These are phyloP conservation scores for Carcharodon carcharias DNA, from an alignment of 2,797 vertebrate genomes.

Conservation along the genomic window DNA sequence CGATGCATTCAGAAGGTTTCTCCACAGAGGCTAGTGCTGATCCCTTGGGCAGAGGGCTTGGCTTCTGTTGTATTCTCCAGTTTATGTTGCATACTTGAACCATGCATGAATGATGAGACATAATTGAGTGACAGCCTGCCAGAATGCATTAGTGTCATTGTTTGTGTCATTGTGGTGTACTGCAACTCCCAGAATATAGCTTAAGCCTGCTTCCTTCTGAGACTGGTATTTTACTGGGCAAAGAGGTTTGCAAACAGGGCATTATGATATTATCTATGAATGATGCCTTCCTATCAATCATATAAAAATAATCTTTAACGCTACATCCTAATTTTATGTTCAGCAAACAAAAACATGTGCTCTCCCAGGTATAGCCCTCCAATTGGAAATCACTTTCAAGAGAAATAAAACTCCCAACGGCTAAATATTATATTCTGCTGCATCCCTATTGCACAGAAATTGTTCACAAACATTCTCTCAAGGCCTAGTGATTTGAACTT, in stretches of 20 bases:
- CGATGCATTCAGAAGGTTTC: too few relatives aligned
- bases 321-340: neutral
- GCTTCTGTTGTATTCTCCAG: too few relatives aligned
- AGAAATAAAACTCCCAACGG: neutral
- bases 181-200: neutral
- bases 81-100: too few relatives aligned
- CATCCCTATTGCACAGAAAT: neutral
- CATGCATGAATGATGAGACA: too few relatives aligned
- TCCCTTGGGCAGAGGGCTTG: too few relatives aligned
- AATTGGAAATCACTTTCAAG: neutral
- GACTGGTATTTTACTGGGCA: neutral
- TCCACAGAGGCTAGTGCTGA: too few relatives aligned
- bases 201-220: neutral
- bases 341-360: neutral
- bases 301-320: neutral
- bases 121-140: neutral
- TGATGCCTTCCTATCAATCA: neutral
- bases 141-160: neutral
- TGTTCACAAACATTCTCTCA: neutral
- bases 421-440: neutral
- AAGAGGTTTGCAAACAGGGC: neutral
- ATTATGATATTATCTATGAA: neutral
- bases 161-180: neutral
- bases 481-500: neutral
- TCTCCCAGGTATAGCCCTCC: neutral